Percentiles rank a stretch among this genome's conserved stretches.
phyloP scores from a whole-genome alignment of 2,797 vertebrate species.

The Tenualosa thibaudeaui region DNA sequence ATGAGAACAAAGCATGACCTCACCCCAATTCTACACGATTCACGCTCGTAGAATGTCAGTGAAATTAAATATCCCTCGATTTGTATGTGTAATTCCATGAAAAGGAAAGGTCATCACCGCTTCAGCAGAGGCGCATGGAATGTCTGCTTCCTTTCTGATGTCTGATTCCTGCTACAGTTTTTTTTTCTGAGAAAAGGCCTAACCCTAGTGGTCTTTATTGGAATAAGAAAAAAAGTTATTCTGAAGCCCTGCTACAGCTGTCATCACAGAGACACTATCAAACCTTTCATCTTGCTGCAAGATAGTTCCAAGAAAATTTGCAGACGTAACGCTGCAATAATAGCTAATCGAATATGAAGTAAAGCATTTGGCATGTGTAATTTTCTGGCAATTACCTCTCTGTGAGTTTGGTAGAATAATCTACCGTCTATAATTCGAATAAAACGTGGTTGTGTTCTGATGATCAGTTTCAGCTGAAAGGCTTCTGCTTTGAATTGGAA shows the following conservation, averaged over 20 bases:
- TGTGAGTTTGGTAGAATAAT: not conserved
- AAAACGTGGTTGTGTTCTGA: slow-evolving; percentile 6
- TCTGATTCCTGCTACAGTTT: not conserved
- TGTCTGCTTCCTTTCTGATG: not conserved
- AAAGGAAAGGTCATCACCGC: slow-evolving; percentile 22
- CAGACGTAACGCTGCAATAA: not conserved
- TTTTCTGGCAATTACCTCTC: not conserved
- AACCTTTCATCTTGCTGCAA: not conserved
- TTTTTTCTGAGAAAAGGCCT: slow-evolving; percentile 5
- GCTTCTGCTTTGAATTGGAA: not conserved
- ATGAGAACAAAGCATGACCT: slow-evolving; percentile 4
- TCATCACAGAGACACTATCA: slow-evolving; percentile 8
- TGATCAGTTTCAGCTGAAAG: not conserved
- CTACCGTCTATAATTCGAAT: not conserved
- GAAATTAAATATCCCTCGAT: slow-evolving; percentile 17
- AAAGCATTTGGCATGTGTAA: not conserved
- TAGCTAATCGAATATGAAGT: slow-evolving; percentile 7
- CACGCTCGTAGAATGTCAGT: slow-evolving; percentile 18
- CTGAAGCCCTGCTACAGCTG: not conserved
- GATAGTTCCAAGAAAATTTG: slow-evolving; percentile 15
- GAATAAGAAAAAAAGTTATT: not conserved
- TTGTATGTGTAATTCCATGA: not conserved
- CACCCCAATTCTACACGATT: not conserved
- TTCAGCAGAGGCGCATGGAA: not conserved
- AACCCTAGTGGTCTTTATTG: not conserved